A percentile compares a stretch with the other conserved stretches of the same genome.
phyloP scores from a whole-genome alignment of 2,888 invertebrate genomes.

The Aleiodes alternator region DNA sequence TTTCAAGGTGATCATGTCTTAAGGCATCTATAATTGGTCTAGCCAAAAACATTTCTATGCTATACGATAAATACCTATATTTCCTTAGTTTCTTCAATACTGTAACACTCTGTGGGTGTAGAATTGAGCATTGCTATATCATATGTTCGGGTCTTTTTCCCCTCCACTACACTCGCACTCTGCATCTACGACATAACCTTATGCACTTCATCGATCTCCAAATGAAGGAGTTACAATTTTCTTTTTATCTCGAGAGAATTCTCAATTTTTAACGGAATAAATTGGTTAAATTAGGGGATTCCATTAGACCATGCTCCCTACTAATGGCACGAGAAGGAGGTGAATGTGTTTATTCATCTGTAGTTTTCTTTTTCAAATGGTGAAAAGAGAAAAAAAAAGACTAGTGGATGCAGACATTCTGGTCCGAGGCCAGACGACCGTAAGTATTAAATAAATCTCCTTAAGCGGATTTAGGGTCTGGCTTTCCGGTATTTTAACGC shows the following conservation, averaged over 20 bases:
- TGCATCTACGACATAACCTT: no score
- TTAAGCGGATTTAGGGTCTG: constrained; percentile 70
- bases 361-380: constrained; percentile 31
- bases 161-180: no score
- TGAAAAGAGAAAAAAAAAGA: neutral
- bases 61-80: no score
- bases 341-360: constrained; percentile 37
- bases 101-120: no score
- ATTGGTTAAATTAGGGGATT: neutral
- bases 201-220: neutral
- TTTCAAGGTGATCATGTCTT: no score
- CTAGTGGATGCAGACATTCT: constrained; percentile 28
- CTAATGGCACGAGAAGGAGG: neutral
- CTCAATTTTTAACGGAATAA: no score
- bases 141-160: no score
- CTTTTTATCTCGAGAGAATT: constrained; percentile 21
- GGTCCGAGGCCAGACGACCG: constrained; percentile 63
- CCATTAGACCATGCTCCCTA: neutral
- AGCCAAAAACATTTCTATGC: no score
- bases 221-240: no score
- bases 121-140: no score
- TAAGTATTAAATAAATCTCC: constrained; percentile 72
- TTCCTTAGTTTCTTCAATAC: no score
- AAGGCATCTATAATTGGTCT: no score
- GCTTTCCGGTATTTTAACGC: constrained; percentile 72